These are phyloP conservation scores for Drosophila ogumai DNA, from an alignment of 1,140 invertebrate species.

Conservation along the genomic window DNA sequence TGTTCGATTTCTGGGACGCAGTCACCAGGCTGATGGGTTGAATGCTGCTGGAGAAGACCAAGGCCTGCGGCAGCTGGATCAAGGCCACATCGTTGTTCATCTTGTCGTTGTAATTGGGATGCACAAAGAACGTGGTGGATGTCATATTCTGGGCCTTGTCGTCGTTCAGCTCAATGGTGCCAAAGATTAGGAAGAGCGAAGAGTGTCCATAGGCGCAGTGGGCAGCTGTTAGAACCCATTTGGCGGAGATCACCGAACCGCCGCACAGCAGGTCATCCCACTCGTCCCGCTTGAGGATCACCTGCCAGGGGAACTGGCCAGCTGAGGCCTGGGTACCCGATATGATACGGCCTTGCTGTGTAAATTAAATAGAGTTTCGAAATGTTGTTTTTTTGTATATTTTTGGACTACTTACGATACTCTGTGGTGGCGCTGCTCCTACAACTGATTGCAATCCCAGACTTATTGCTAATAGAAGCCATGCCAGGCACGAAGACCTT, in stretches of 20 bases:
- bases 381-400: background rate
- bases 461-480: background rate
- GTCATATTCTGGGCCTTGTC: constrained; percentile 71
- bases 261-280: constrained; percentile 85
- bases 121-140: constrained; percentile 79
- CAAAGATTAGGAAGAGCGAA: constrained; percentile 82
- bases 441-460: background rate
- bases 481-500: background rate
- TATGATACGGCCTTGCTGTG: constrained; percentile 69
- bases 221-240: constrained; percentile 87
- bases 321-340: constrained; percentile 42
- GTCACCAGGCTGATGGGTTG: constrained; percentile 69
- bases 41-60: constrained; percentile 76
- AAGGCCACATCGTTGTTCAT: constrained; percentile 87
- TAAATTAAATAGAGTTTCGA: background rate
- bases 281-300: constrained; percentile 71
- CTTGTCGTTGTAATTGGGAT: constrained; percentile 85
- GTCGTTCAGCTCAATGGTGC: constrained; percentile 84
- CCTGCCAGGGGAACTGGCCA: constrained; percentile 81
- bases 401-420: constrained; percentile 30
- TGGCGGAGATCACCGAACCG: constrained; percentile 86
- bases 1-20: constrained; percentile 25
- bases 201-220: constrained; percentile 85
- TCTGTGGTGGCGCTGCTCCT: background rate
- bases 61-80: constrained; percentile 85